phyloP scores from a whole-genome alignment of 23 tunicate genomes.

The Diplosoma virens region DNA sequence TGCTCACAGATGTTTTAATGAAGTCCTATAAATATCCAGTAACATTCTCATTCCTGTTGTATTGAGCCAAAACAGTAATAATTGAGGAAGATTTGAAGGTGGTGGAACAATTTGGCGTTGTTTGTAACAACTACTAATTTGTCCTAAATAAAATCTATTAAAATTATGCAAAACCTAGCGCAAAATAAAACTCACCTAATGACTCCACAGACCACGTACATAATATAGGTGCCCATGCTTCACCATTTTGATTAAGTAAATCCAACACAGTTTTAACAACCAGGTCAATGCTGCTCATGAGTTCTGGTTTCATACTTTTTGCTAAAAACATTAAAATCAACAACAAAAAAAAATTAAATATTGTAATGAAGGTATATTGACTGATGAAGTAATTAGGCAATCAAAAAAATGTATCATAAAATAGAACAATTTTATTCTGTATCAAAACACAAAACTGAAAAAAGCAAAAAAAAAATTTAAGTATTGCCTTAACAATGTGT shows the following conservation, averaged over 20 bases:
- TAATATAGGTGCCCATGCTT: slow-evolving; percentile 79
- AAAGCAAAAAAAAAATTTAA: no score
- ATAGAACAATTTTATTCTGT: no score
- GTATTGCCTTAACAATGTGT: no score
- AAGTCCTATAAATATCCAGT: slow-evolving; percentile 59
- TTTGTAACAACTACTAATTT: slow-evolving; percentile 71
- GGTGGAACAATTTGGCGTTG: slow-evolving; percentile 49
- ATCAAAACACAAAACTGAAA: no score
- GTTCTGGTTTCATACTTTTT: slow-evolving; percentile 49
- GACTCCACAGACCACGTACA: slow-evolving; percentile 84
- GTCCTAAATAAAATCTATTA: slow-evolving; percentile 34
- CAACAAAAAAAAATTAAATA: background rate
- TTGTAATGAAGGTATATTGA: no score
- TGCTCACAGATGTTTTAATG: slow-evolving; percentile 64
- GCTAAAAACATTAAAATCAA: background rate
- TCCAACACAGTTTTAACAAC: slow-evolving; percentile 58
- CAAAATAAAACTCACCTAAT: slow-evolving; percentile 41
- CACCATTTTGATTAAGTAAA: slow-evolving; percentile 52
- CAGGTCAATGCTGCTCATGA: slow-evolving; percentile 56
- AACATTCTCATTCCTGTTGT: slow-evolving; percentile 65
- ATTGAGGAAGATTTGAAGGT: slow-evolving; percentile 27
- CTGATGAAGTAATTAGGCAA: no score
- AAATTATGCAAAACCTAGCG: no score
- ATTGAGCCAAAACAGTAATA: slow-evolving; percentile 58
- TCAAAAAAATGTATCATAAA: no score